A percentile compares a stretch with the other conserved stretches of the same genome.
Evolutionary conservation across 2,113 vertebrate genomes (phyloP).

Genomic region (Chlorodrepanis virens): DNA sequence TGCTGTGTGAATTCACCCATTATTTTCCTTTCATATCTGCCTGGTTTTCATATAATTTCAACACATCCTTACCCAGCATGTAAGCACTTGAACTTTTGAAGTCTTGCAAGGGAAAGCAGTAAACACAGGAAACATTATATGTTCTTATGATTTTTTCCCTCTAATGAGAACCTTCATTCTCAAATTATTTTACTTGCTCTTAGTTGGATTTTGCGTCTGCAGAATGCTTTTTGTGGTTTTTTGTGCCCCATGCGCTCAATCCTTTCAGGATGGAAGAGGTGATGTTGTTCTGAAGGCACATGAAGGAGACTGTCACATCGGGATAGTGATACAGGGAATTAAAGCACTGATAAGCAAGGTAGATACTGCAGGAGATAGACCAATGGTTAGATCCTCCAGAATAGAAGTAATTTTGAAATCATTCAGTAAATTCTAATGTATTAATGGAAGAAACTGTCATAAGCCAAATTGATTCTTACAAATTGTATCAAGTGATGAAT

Average conservation of each 20-base stretch:
- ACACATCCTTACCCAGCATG: neutral
- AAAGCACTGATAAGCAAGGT: neutral
- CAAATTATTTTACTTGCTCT: neutral
- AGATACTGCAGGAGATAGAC: neutral
- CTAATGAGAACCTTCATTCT: neutral
- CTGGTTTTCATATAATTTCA: neutral
- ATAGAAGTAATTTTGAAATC: neutral
- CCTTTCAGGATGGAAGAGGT: neutral
- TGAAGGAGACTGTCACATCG: neutral
- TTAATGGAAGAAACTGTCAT: neutral
- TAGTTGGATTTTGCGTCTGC: neutral
- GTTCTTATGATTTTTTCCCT: too few species aligned
- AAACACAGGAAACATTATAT: neutral
- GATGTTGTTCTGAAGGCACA: neutral
- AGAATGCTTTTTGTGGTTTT: neutral
- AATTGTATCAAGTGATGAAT: neutral
- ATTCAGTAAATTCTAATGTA: neutral
- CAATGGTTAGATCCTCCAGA: neutral
- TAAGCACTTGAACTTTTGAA: neutral
- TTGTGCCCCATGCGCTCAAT: accelerated
- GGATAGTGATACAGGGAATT: accelerated
- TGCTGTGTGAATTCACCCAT: neutral
- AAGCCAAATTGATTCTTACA: neutral
- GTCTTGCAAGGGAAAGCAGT: neutral
- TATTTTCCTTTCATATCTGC: neutral